A percentile compares a stretch with the other conserved stretches of the same genome.
phyloP scores from a whole-genome alignment of 2,797 vertebrate genomes.

The Esox lucius region DNA sequence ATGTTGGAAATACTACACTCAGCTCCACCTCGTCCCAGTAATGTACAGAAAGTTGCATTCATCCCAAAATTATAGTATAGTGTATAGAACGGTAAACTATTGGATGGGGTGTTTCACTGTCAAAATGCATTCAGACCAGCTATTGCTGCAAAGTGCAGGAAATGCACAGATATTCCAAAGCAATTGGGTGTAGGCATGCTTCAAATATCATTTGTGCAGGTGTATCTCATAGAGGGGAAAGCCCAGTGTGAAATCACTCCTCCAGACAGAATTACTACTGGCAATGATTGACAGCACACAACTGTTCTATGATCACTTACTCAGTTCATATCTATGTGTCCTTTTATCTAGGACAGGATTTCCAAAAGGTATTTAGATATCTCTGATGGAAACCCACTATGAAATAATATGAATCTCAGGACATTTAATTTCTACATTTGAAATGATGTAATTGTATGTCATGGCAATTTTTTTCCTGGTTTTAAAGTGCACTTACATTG shows the following conservation, averaged over 20 bases:
- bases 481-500: conserved; percentile 40
- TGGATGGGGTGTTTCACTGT: conserved; percentile 23
- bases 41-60: no score
- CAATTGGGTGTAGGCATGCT: conserved; percentile 45
- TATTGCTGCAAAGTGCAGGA: conserved; percentile 37
- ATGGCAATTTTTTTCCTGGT: conserved; percentile 6
- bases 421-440: background rate
- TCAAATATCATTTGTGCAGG: conserved; percentile 57
- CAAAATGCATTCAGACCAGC: conserved; percentile 22
- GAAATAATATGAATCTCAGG: background rate
- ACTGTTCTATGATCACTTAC: conserved; percentile 35
- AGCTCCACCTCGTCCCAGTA: background rate
- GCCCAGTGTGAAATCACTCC: conserved; percentile 46
- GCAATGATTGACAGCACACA: conserved; percentile 56
- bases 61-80: background rate
- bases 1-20: conserved; percentile 25
- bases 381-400: conserved; percentile 4
- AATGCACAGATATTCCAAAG: conserved; percentile 48
- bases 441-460: background rate
- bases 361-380: background rate
- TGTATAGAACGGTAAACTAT: background rate
- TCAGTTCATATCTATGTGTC: conserved; percentile 6
- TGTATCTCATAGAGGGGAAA: conserved; percentile 44
- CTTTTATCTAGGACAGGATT: conserved; percentile 9
- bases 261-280: conserved; percentile 39